Base-by-base conservation (phyloP, 2,888 invertebrate genomes). In the Phyto melanocephala region DNA sequence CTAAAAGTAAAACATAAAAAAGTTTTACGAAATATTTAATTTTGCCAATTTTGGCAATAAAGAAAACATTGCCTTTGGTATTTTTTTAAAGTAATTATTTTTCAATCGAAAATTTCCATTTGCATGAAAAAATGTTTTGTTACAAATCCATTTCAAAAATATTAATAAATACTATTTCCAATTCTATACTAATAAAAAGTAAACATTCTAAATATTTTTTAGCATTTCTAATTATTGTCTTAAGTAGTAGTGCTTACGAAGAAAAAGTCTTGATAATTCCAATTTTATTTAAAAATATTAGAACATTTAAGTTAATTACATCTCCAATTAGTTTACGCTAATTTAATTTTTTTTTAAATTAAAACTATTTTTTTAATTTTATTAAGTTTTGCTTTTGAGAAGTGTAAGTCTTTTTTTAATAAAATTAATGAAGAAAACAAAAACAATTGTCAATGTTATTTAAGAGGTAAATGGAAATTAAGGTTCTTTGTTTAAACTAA, bases 371-470 rank as follows among this genome's bases (percentile, higher is more conserved):
- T 62, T 62, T 63, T 11, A 33, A 50, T 65, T 60, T 67, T 47
- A 60, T 67, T 60, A 60, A 79, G 56, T 78, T 75, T 72, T 20
- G 50, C 40, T 40, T 28, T 77, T 74, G 65, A 63, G 45, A 81
- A 70, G 47, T 81, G 68, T 71, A 60, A 77, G 58, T 70, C 22
- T 75, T 82, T 82, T 77, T 78, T 79, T 67, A 82, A 79, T 79
- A 82, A 81, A 81, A 75, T 71, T 65, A 10, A 65, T 77, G 20
- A 45, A 72, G 56, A 74, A 15, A 42, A 37, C 2, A 33, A 28
- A n/a, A 42, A 8, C 10, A 45, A 56, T 10, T 20, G 8, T 13
- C 37, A 20, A 28, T 71, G 37, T 71, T 60, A 50, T n/a, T 50
- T 60, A 22, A 5, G 50, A 3, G 22, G 24, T 42, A 15, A 20